phyloP scores from a whole-genome alignment of 2,888 invertebrate species.

The Oxyteleia sp. region DNA sequence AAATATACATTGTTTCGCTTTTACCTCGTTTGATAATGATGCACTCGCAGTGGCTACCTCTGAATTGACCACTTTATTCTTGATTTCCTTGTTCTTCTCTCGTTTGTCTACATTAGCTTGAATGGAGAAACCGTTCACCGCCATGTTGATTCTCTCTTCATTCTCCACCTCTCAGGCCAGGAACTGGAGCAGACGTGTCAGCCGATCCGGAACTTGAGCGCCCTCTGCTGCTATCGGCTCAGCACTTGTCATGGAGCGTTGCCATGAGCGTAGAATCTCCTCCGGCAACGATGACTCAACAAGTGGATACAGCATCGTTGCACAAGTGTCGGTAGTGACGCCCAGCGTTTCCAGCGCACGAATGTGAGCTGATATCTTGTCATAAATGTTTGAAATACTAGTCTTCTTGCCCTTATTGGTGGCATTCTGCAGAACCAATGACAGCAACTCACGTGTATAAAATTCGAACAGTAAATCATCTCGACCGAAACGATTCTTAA shows the following conservation, averaged over 20 bases:
- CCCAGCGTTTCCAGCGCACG: slow-evolving; percentile 75
- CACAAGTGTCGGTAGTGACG: slow-evolving; percentile 74
- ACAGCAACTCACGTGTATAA: slow-evolving; percentile 77
- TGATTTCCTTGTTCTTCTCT: slow-evolving; percentile 22
- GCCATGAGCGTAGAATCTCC: slow-evolving; percentile 77
- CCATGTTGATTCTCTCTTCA: slow-evolving; percentile 71
- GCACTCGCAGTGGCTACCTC: slow-evolving; percentile 66
- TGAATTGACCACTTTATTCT: no score
- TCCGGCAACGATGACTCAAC: slow-evolving; percentile 80
- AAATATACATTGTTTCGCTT: slow-evolving; percentile 75
- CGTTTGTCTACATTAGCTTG: background rate
- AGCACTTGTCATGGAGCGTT: slow-evolving; percentile 39
- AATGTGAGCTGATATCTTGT: slow-evolving; percentile 75
- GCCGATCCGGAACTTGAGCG: slow-evolving; percentile 22
- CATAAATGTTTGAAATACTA: slow-evolving; percentile 64
- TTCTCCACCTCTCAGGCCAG: slow-evolving; percentile 70
- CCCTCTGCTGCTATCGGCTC: slow-evolving; percentile 25
- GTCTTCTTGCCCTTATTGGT: slow-evolving; percentile 35
- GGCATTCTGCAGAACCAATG: slow-evolving; percentile 75
- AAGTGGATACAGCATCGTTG: slow-evolving; percentile 79
- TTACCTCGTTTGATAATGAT: slow-evolving; percentile 59
- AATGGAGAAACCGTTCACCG: slow-evolving; percentile 50
- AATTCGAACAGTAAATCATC: slow-evolving; percentile 77
- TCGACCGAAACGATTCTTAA: slow-evolving; percentile 74
- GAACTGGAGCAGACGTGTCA: slow-evolving; percentile 66